Percentiles rank a stretch among this genome's conserved stretches.
phyloP scores from a whole-genome alignment of 2,888 invertebrate species.

The Aporophyla nigra region DNA sequence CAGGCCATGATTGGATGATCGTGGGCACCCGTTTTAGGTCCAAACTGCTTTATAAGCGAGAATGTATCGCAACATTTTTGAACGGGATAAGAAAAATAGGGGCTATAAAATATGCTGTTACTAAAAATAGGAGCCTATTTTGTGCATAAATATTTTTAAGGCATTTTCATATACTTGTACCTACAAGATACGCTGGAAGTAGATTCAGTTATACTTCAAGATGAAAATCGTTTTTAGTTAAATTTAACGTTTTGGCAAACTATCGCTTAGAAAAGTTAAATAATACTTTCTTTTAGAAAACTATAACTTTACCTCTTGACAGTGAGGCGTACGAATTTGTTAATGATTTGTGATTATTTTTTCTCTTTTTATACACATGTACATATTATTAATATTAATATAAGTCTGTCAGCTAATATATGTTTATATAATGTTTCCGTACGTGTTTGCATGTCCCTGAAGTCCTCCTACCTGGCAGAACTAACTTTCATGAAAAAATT shows the following conservation, averaged over 20 bases:
- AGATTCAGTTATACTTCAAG: background rate
- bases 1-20: constrained; percentile 73
- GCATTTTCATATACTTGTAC: background rate
- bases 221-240: background rate
- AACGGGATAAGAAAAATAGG: constrained; percentile 59
- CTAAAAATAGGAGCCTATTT: constrained; percentile 45
- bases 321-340: too few relatives aligned
- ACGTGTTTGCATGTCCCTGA: too few relatives aligned
- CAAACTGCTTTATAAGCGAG: constrained; percentile 67
- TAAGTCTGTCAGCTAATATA: too few relatives aligned
- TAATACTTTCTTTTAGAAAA: too few relatives aligned
- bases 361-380: too few relatives aligned
- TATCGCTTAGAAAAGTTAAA: too few relatives aligned
- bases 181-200: background rate
- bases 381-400: too few relatives aligned
- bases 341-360: too few relatives aligned
- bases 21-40: constrained; percentile 66
- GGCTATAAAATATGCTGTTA: constrained; percentile 47
- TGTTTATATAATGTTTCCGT: too few relatives aligned
- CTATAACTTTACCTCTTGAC: too few relatives aligned
- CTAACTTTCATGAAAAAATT: too few relatives aligned
- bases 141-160: constrained; percentile 30
- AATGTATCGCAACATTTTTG: constrained; percentile 66
- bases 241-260: background rate
- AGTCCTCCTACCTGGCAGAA: too few relatives aligned